Evolutionary conservation across 2,888 invertebrate genomes (phyloP), one percentile per base, ranked within the genome.

Genomic region (Linyphia triangularis): DNA sequence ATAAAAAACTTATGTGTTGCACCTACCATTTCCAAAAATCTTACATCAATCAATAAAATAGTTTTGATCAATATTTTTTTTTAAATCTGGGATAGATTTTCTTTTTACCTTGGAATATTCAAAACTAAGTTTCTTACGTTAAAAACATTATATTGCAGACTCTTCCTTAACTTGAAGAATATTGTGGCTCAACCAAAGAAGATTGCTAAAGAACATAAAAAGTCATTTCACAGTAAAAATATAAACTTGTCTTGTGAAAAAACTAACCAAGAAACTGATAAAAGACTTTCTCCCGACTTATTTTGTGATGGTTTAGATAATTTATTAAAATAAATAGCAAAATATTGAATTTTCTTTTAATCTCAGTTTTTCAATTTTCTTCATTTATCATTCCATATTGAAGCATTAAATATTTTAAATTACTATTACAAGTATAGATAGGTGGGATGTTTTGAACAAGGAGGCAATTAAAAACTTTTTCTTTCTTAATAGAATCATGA

Each of bases 271-370:
- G 33, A 51, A n/a, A 51, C n/a, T n/a, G n/a, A 59, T 57, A n/a
- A 30, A 22, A 6, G 5, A 28, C 24, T 37, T 1, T 57, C 67
- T n/a, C 26, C 40, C 16, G 81, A 81, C 26, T 33, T 40, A 22
- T 81, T 81, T 81, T 81, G 43, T 59, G 81, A 81, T 37, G 37
- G 69, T 57, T 67, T 69, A 33, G 57, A 57, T 13, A 57, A 81
- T 67, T 67, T 81, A 57, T 59, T 67, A 37, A 69, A 57, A 51
- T 51, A 51, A 51, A 51, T 51, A 10, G 0, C n/a, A n/a, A n/a
- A n/a, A n/a, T n/a, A n/a, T n/a, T n/a, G n/a, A n/a, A n/a, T n/a
- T n/a, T n/a, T n/a, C n/a, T n/a, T n/a, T n/a, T n/a, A n/a, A n/a
- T n/a, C n/a, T n/a, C n/a, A n/a, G n/a, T n/a, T n/a, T n/a, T n/a